phyloP scores from a whole-genome alignment of 2,113 vertebrate genomes.

The Syngnathoides biaculeatus region DNA sequence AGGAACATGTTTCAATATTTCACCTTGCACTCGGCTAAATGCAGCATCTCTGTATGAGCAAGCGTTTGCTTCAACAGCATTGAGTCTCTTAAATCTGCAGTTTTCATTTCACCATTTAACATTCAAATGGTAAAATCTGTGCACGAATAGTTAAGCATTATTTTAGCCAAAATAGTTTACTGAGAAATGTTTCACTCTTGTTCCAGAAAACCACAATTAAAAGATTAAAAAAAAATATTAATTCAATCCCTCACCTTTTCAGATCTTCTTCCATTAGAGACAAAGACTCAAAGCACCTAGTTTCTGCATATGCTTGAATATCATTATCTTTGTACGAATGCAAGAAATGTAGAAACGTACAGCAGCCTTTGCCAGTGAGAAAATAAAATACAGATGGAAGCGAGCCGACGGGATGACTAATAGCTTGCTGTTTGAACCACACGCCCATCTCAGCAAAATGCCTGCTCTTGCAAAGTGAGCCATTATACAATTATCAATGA shows the following conservation, averaged over 20 bases:
- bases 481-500: slow-evolving; percentile 65
- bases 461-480: slow-evolving; percentile 56
- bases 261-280: slow-evolving; percentile 38
- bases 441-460: slow-evolving; percentile 46
- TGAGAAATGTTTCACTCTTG: slow-evolving; percentile 14
- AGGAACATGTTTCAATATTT: background rate
- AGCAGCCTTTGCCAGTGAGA: slow-evolving; percentile 52
- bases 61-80: background rate
- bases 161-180: slow-evolving; percentile 7
- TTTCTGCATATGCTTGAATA: slow-evolving; percentile 68
- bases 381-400: slow-evolving; percentile 65
- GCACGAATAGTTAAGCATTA: slow-evolving; percentile 8
- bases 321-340: slow-evolving; percentile 53
- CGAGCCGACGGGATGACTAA: slow-evolving; percentile 64
- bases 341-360: slow-evolving; percentile 39
- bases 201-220: slow-evolving; percentile 26
- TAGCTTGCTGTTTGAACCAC: slow-evolving; percentile 57
- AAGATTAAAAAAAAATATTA: slow-evolving; percentile 41
- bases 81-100: background rate
- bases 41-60: background rate
- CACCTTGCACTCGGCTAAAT: background rate
- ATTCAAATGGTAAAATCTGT: background rate
- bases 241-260: slow-evolving; percentile 42
- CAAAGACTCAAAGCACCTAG: slow-evolving; percentile 49
- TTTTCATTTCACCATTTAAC: background rate